Conservation (phyloP, 2,113 vertebrate species). For the Mustela lutreola region DNA sequence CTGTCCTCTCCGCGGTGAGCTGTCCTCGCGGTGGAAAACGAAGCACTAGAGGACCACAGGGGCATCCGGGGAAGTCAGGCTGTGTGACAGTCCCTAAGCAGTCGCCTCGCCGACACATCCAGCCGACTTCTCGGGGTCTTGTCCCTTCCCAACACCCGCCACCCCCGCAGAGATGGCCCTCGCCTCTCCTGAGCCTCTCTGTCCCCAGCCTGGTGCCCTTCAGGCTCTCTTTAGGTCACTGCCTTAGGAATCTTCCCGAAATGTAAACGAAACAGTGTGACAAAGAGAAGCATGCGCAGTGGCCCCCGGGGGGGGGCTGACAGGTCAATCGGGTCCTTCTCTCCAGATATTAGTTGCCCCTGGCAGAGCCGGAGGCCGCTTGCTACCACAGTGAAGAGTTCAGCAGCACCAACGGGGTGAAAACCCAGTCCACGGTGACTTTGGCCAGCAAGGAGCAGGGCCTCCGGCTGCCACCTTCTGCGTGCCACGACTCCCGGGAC, state of each 20-base stretch:
- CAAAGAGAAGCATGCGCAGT: neutral
- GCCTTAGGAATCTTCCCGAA: neutral
- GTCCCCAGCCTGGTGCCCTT: neutral
- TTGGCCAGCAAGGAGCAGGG: accelerated
- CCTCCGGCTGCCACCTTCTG: accelerated
- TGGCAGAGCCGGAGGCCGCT: accelerated
- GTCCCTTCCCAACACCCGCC: accelerated
- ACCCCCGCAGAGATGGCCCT: too few relatives aligned
- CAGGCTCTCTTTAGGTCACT: accelerated
- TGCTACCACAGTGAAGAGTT: neutral
- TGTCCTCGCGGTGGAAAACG: accelerated
- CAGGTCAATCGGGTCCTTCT: neutral
- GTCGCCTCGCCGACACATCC: accelerated
- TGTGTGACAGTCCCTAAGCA: accelerated
- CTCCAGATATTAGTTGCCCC: too few relatives aligned
- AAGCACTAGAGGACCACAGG: accelerated
- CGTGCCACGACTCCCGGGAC: accelerated
- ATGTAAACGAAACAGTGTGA: neutral
- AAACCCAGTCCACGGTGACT: accelerated
- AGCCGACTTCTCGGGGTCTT: accelerated
- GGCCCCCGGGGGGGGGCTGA: accelerated
- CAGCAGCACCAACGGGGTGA: accelerated
- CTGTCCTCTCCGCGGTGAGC: neutral
- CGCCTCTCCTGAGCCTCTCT: too few relatives aligned
- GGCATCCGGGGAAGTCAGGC: neutral